Evolutionary conservation across 2,797 vertebrate genomes (phyloP).

Genomic region (Garrulus glandarius): DNA sequence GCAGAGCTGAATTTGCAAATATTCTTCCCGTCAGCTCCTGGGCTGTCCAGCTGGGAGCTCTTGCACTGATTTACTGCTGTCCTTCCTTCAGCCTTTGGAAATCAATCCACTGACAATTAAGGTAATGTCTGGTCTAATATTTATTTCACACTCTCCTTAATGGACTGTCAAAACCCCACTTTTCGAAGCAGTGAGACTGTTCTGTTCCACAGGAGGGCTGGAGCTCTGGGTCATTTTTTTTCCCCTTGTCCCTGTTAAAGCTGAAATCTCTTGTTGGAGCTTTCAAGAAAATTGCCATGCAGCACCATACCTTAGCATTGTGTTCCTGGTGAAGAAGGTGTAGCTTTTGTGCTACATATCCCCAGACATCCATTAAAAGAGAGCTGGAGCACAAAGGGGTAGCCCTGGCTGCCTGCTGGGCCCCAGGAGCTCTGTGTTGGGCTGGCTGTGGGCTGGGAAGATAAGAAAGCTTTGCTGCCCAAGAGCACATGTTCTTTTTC

Average conservation of each 20-base stretch:
- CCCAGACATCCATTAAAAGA: neutral
- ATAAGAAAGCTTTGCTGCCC: neutral
- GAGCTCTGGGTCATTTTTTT: neutral
- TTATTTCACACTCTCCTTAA: neutral
- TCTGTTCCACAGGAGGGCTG: neutral
- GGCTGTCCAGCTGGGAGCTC: neutral
- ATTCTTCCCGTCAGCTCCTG: neutral
- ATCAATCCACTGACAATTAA: conserved; percentile 35
- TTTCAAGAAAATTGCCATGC: neutral
- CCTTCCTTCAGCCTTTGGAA: conserved; percentile 43
- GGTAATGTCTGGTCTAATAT: neutral
- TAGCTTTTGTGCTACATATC: neutral
- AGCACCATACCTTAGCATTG: neutral
- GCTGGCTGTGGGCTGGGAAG: neutral
- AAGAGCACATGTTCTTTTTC: neutral
- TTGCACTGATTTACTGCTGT: neutral
- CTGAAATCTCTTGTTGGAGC: neutral
- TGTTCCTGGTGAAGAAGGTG: neutral
- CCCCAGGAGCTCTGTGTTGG: neutral
- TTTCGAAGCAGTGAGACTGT: neutral
- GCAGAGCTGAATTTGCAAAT: neutral
- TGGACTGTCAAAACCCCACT: neutral
- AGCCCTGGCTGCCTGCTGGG: neutral
- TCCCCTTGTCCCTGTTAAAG: neutral
- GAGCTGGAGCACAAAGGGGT: neutral